Evolutionary conservation across 1,140 invertebrate species (phyloP).

Genomic region (Drosophila neocordata): DNA sequence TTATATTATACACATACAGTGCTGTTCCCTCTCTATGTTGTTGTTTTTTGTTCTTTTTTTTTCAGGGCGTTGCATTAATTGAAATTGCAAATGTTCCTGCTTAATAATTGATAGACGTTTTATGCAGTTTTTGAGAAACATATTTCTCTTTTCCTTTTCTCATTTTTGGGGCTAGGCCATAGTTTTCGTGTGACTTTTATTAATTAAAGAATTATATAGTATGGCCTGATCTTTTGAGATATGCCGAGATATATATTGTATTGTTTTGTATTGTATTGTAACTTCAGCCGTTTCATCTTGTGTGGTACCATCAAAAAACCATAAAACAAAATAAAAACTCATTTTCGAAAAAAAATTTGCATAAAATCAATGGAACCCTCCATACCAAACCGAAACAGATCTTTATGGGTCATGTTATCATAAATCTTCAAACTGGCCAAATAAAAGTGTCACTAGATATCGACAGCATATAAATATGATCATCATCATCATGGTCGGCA

Average conservation of each 20-base stretch:
- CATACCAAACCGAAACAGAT: conserved; percentile 38
- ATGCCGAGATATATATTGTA: conserved; percentile 35
- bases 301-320: conserved; percentile 55
- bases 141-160: conserved; percentile 26
- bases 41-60: conserved; percentile 34
- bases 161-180: conserved; percentile 62
- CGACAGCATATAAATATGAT: conserved; percentile 37
- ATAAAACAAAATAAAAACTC: conserved; percentile 71
- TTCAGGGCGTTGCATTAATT: conserved; percentile 74
- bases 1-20: conserved; percentile 72
- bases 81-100: conserved; percentile 73
- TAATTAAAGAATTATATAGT: conserved; percentile 75
- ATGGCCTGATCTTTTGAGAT: conserved; percentile 39
- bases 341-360: conserved; percentile 56
- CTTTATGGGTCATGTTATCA: conserved; percentile 68
- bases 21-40: not conserved
- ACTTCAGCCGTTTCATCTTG: conserved; percentile 57
- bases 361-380: conserved; percentile 69
- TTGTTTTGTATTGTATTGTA: conserved; percentile 28
- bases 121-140: conserved; percentile 60
- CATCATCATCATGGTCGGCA: conserved; percentile 25
- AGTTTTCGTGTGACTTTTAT: conserved; percentile 59
- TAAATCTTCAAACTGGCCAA: conserved; percentile 65
- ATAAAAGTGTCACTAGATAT: conserved; percentile 67
- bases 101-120: conserved; percentile 69